Percentiles rank a stretch among this genome's conserved stretches.
phyloP scores from a whole-genome alignment of 1,140 invertebrate species.

The Hycleus cichorii region DNA sequence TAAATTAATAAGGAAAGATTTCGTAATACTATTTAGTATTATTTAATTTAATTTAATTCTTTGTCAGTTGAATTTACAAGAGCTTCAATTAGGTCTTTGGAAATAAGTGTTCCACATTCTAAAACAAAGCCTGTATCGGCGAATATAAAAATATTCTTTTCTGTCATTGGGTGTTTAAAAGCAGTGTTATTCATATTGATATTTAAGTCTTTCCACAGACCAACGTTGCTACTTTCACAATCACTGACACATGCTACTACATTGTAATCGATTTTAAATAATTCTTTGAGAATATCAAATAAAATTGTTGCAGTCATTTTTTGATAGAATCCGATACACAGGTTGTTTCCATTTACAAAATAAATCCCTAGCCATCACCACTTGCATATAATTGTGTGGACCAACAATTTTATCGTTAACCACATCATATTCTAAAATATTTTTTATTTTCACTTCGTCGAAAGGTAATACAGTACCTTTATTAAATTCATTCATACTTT shows the following conservation, averaged over 20 bases:
- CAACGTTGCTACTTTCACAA: no score
- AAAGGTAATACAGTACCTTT: conserved; percentile 31
- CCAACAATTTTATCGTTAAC: conserved; percentile 36
- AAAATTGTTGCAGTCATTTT: conserved; percentile 22
- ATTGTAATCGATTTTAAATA: no score
- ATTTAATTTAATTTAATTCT: no score
- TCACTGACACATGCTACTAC: no score
- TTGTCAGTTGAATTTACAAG: no score
- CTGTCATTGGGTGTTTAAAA: no score
- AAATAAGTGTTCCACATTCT: not conserved
- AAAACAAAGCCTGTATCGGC: conserved; percentile 19
- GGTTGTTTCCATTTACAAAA: conserved; percentile 39
- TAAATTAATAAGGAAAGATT: no score
- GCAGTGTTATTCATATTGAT: no score
- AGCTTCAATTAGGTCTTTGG: conserved; percentile 6
- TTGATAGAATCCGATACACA: conserved; percentile 37
- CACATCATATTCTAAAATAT: conserved; percentile 35
- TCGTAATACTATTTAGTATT: no score
- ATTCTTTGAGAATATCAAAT: no score
- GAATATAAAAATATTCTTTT: conserved; percentile 21
- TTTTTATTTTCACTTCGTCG: conserved; percentile 35
- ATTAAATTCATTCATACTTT: conserved; percentile 16
- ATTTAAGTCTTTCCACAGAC: no score
- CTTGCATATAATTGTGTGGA: conserved; percentile 35
- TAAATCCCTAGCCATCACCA: no score